phyloP scores from a whole-genome alignment of 2,888 invertebrate species.

The Cephus nigrinus region DNA sequence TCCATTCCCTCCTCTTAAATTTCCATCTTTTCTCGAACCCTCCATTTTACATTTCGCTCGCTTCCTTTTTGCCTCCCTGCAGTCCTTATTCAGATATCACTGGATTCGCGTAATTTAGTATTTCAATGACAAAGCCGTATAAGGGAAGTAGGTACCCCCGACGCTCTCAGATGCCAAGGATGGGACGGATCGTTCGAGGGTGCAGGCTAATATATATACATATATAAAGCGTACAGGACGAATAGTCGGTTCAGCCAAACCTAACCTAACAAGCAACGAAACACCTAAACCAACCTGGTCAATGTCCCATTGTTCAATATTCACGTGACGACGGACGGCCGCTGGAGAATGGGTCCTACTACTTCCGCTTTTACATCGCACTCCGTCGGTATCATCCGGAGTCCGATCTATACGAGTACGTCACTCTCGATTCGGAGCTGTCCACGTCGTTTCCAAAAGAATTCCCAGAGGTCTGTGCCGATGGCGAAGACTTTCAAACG shows the following conservation, averaged over 20 bases:
- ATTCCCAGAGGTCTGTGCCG: not conserved
- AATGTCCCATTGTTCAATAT: not conserved
- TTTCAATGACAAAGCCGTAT: conserved; percentile 8
- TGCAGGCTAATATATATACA: not conserved
- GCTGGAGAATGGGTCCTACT: not conserved
- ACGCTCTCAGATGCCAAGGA: not conserved
- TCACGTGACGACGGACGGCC: not conserved
- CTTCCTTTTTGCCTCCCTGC: not conserved
- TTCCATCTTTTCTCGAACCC: not conserved
- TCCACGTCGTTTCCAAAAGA: not conserved
- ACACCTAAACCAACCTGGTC: not conserved
- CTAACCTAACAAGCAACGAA: not conserved
- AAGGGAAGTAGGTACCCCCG: not conserved
- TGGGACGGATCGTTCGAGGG: not conserved
- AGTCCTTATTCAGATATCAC: not conserved
- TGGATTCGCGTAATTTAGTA: conserved; percentile 6
- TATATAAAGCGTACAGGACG: not conserved
- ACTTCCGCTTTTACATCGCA: not conserved
- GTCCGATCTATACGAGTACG: not conserved
- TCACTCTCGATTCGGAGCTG: not conserved
- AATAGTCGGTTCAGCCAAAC: not conserved
- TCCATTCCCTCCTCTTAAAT: not conserved
- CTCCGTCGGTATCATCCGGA: not conserved
- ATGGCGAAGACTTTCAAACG: not conserved
- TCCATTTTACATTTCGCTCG: not conserved